Evolutionary conservation across 2,113 vertebrate genomes (phyloP).

Genomic region (Dinomys branickii): DNA sequence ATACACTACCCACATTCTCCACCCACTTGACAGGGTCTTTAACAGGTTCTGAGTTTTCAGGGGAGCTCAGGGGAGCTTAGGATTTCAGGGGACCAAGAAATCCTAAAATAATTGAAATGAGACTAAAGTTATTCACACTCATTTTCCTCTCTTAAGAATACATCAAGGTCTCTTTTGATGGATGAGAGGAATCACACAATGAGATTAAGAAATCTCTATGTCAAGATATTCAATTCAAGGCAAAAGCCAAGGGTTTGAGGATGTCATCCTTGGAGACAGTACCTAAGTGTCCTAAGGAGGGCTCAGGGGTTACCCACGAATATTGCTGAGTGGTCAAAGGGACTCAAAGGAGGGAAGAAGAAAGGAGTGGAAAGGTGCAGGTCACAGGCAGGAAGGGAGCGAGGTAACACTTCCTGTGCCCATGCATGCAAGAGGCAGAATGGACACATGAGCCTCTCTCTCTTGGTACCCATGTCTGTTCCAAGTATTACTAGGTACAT

Average conservation of each 20-base stretch:
- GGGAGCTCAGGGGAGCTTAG: no score
- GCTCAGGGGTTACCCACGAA: background rate
- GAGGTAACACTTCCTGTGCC: background rate
- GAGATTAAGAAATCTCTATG: background rate
- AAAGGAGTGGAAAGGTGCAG: background rate
- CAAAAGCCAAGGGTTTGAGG: background rate
- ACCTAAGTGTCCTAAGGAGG: no score
- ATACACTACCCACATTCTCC: background rate
- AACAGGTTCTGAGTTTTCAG: accelerated
- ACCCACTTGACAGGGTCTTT: background rate
- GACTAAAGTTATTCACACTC: background rate
- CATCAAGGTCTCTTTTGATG: background rate
- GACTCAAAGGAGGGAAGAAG: background rate
- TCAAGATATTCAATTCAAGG: background rate
- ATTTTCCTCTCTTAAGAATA: background rate
- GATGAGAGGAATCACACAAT: background rate
- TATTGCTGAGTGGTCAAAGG: background rate
- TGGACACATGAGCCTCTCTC: accelerated
- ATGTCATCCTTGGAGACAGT: background rate
- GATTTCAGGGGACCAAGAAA: background rate
- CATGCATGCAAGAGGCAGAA: accelerated
- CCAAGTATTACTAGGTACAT: accelerated
- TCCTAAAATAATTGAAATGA: background rate
- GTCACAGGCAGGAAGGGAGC: background rate
- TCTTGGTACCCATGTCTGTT: accelerated